Evolutionary conservation across 1,140 invertebrate genomes (phyloP).

Genomic region (Lepidurus apus): DNA sequence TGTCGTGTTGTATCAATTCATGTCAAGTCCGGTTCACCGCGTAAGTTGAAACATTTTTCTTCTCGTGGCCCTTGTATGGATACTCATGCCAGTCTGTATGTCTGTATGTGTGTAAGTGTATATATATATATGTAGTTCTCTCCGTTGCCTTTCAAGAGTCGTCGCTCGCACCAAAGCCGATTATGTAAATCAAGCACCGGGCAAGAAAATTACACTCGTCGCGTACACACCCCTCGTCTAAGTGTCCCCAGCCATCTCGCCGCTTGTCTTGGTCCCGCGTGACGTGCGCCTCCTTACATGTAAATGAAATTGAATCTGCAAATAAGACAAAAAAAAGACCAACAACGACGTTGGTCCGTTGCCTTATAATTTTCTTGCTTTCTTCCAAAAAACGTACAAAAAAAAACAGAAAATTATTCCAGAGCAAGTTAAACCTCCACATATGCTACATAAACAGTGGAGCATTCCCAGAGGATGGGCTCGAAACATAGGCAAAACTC

Average conservation of each 20-base stretch:
- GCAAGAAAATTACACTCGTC: constrained; percentile 19
- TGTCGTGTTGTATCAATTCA: neutral
- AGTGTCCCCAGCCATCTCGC: constrained; percentile 1
- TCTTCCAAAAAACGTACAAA: no score
- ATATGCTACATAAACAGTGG: no score
- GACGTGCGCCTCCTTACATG: constrained; percentile 30
- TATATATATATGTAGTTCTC: neutral
- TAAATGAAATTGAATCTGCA: constrained; percentile 34
- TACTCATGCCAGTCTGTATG: neutral
- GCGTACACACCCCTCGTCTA: neutral
- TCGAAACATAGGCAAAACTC: no score
- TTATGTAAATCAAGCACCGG: neutral
- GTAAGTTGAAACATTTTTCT: neutral
- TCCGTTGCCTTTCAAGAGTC: neutral
- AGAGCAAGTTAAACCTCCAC: no score
- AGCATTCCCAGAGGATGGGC: no score
- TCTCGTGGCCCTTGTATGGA: neutral
- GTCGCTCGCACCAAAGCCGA: neutral
- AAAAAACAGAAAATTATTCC: no score
- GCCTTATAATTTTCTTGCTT: no score
- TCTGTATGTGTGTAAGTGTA: neutral
- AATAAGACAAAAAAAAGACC: constrained; percentile 24
- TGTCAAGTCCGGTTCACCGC: neutral
- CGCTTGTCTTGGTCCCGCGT: neutral
- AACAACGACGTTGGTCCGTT: neutral